These are phyloP conservation scores for Artemia sp. DNA, from an alignment of 2,888 invertebrate species.

Conservation along the genomic window DNA sequence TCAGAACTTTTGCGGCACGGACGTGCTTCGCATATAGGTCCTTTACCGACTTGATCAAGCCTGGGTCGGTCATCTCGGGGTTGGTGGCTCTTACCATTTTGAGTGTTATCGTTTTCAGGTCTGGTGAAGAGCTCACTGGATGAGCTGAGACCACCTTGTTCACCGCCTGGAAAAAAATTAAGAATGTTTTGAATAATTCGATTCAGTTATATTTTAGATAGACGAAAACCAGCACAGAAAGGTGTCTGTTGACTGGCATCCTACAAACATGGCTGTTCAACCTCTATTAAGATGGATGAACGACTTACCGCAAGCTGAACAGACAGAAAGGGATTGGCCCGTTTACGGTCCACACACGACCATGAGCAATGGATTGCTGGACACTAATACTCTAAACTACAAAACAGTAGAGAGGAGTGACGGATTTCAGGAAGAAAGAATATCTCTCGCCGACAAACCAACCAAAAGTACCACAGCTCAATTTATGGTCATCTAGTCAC, in stretches of 20 bases:
- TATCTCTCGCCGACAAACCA: not conserved
- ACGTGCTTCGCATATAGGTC: no score
- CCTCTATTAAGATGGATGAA: slow-evolving; percentile 8
- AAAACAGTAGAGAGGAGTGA: slow-evolving; percentile 5
- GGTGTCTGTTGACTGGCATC: not conserved
- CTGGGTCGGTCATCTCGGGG: no score
- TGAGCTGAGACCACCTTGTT: no score
- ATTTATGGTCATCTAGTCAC: not conserved
- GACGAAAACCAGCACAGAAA: slow-evolving; percentile 7
- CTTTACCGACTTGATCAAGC: no score
- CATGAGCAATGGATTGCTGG: not conserved
- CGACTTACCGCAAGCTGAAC: slow-evolving; percentile 10
- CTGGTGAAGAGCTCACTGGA: no score
- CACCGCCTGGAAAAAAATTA: no score
- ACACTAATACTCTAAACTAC: not conserved
- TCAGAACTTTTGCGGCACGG: no score
- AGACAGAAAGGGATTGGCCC: slow-evolving; percentile 1
- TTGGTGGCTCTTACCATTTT: no score
- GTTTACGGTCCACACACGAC: slow-evolving; percentile 13
- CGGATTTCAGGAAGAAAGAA: slow-evolving; percentile 13
- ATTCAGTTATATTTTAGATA: not conserved
- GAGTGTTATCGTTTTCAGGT: no score
- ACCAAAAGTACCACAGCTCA: slow-evolving; percentile 2
- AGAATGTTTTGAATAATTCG: no score
- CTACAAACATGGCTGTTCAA: not conserved